These are phyloP conservation scores for Acanthosepion pharaonis DNA, from an alignment of 2,888 invertebrate species.

Conservation along the genomic window DNA sequence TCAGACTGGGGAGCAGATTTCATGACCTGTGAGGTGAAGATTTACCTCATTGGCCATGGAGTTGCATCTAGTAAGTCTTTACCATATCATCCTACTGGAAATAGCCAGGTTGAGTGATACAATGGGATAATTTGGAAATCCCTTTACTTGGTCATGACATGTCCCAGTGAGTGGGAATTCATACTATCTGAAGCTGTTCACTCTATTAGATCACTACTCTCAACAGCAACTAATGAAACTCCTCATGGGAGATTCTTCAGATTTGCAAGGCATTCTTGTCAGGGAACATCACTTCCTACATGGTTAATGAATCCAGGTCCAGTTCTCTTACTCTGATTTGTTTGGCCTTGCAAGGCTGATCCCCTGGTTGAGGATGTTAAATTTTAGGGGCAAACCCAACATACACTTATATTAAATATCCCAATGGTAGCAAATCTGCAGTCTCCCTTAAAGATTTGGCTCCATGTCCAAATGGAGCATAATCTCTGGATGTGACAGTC, in stretches of 20 bases:
- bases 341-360: neutral
- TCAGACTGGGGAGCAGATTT: too few species aligned
- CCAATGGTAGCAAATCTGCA: too few species aligned
- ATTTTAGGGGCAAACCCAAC: neutral
- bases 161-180: neutral
- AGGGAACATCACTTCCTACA: neutral
- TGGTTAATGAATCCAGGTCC: neutral
- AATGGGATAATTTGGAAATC: neutral
- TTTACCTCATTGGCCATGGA: neutral
- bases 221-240: neutral
- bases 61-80: neutral
- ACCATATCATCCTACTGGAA: neutral
- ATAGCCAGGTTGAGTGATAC: neutral
- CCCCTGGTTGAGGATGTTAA: neutral
- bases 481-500: too few species aligned
- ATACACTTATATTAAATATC: neutral
- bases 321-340: neutral
- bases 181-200: too few species aligned
- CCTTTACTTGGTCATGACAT: neutral
- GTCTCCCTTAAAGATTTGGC: too few species aligned
- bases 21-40: neutral
- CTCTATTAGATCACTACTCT: neutral
- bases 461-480: too few species aligned
- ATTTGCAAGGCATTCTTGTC: neutral
- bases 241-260: too few species aligned